A percentile compares a stretch with the other conserved stretches of the same genome.
These are phyloP conservation scores for Aurelia sp. DNA, from an alignment of 30 jellyfish, hydroid and myxozoan genomes.

Conservation along the genomic window DNA sequence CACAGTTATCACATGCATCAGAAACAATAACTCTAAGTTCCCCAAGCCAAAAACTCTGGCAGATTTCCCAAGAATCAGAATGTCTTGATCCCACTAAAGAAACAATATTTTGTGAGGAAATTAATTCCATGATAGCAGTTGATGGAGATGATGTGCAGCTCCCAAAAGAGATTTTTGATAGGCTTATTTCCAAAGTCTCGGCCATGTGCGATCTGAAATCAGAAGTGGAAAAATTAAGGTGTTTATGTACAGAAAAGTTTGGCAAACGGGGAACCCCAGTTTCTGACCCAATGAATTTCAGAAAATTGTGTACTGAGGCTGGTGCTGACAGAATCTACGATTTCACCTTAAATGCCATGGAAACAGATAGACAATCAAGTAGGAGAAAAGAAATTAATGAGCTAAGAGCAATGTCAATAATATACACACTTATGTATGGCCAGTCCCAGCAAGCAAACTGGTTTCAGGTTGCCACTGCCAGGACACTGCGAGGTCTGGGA, in stretches of 20 bases:
- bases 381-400: conserved; percentile 3
- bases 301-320: not conserved
- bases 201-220: conserved; percentile 11
- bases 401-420: not conserved
- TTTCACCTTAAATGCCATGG: conserved; percentile 1
- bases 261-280: conserved; percentile 17
- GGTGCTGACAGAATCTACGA: not conserved
- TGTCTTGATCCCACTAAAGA: not conserved
- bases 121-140: not conserved
- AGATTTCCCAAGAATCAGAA: not conserved
- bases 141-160: conserved; percentile 29
- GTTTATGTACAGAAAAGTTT: conserved; percentile 11
- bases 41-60: not conserved
- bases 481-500: no score
- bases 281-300: not conserved
- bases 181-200: conserved; percentile 13
- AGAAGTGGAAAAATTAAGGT: conserved; percentile 4
- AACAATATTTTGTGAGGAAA: not conserved
- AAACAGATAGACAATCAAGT: conserved; percentile 18
- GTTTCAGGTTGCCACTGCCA: no score
- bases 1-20: not conserved
- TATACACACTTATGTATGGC: conserved; percentile 11
- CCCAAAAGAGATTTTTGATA: conserved; percentile 7
- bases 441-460: conserved; percentile 8
- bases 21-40: conserved; percentile 4